Conservation (phyloP, 2,113 vertebrate species). For the Spheniscus mendiculus region DNA sequence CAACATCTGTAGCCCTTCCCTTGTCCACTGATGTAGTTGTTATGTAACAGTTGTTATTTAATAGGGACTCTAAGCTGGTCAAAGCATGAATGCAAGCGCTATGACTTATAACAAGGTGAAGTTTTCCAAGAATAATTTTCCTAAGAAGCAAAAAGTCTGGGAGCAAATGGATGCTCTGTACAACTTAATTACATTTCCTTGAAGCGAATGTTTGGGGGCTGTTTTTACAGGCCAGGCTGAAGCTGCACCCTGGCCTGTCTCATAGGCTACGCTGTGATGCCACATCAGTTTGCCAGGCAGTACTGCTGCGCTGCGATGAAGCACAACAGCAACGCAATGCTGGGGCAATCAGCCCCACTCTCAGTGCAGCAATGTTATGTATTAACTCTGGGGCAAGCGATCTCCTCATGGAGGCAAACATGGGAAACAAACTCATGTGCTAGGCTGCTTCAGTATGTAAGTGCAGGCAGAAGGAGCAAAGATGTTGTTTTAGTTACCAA, state of each 20-base stretch:
- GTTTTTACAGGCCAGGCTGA: not conserved
- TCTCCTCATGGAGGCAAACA: not conserved
- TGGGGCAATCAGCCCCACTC: not conserved
- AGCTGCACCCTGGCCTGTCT: not conserved
- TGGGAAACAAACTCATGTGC: not conserved
- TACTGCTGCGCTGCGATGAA: not conserved
- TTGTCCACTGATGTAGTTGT: no score
- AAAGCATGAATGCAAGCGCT: not conserved
- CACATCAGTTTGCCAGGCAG: not conserved
- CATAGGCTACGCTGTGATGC: fast-evolving
- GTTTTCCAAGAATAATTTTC: not conserved
- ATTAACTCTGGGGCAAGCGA: not conserved
- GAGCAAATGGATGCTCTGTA: not conserved
- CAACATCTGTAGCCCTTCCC: no score
- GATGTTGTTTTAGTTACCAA: not conserved
- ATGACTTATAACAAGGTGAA: not conserved
- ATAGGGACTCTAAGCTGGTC: not conserved
- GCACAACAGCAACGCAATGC: fast-evolving
- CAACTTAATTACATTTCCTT: not conserved
- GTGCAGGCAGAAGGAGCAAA: not conserved
- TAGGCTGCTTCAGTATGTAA: not conserved
- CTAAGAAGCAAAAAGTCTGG: not conserved
- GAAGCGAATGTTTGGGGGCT: not conserved
- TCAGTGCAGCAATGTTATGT: not conserved
- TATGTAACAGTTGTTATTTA: not conserved